Conservation (phyloP, 1,140 invertebrate genomes). For the Venustaconcha ellipsiformis region DNA sequence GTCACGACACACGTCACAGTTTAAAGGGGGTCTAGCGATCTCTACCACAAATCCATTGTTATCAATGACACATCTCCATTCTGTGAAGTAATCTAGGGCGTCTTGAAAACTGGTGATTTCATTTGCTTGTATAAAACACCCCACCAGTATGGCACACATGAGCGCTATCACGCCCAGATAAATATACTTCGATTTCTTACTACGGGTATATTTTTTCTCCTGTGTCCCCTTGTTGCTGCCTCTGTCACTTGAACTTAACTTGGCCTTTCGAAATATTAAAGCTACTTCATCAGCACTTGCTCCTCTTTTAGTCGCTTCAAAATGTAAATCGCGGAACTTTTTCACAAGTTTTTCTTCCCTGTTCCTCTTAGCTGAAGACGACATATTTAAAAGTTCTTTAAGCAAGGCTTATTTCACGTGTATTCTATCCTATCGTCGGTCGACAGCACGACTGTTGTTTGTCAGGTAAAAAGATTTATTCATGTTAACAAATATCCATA, state of each 20-base stretch:
- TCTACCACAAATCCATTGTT: slow-evolving; percentile 90
- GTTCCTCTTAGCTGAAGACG: neutral
- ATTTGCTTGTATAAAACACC: neutral
- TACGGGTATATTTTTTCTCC: no score
- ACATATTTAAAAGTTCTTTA: no score
- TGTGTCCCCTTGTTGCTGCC: no score
- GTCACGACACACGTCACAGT: slow-evolving; percentile 80
- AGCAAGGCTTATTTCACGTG: no score
- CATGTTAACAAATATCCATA: no score
- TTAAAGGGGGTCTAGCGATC: slow-evolving; percentile 83
- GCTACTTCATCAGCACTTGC: neutral
- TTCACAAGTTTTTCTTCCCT: neutral
- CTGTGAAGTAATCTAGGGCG: neutral
- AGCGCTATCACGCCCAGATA: neutral
- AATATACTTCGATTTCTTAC: neutral
- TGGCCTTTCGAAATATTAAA: neutral
- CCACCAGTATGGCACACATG: neutral
- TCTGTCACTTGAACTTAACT: no score
- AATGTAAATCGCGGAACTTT: slow-evolving; percentile 15
- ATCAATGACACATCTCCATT: slow-evolving; percentile 77
- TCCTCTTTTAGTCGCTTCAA: slow-evolving; percentile 1
- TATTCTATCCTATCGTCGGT: no score
- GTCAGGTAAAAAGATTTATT: no score
- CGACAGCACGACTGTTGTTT: no score
- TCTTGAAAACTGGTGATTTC: neutral